Evolutionary conservation across 2,888 invertebrate genomes (phyloP).

Genomic region (Salpingus planirostris): DNA sequence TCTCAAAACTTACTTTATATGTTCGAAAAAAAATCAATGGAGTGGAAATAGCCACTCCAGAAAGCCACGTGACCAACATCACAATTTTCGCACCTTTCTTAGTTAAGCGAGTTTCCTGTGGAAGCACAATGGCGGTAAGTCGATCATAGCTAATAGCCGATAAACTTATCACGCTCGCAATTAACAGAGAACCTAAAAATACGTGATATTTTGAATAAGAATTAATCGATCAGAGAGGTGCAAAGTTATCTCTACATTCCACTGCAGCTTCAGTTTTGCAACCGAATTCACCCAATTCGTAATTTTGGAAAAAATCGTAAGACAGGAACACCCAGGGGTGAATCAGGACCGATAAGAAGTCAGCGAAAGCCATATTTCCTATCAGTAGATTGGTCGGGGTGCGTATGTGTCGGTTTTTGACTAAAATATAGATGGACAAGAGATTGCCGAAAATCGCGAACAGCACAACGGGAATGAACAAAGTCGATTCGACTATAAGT

Average conservation of each 20-base stretch:
- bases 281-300: constrained; percentile 60
- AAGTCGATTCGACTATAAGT: constrained; percentile 51
- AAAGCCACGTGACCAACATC: constrained; percentile 58
- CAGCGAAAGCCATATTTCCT: constrained; percentile 65
- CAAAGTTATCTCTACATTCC: constrained; percentile 48
- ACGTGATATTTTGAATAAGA: not conserved
- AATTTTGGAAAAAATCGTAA: constrained; percentile 68
- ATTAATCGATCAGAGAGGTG: constrained; percentile 3
- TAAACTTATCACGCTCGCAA: constrained; percentile 70
- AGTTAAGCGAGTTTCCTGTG: constrained; percentile 60
- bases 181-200: constrained; percentile 53
- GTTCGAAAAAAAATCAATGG: constrained; percentile 57
- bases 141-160: constrained; percentile 75
- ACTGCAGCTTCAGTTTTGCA: constrained; percentile 71
- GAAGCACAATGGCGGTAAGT: constrained; percentile 68
- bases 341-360: constrained; percentile 55
- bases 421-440: constrained; percentile 54
- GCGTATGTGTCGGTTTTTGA: constrained; percentile 53
- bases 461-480: constrained; percentile 53
- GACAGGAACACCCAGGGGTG: constrained; percentile 71
- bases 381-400: constrained; percentile 65
- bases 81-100: constrained; percentile 55
- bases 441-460: constrained; percentile 60
- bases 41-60: constrained; percentile 52
- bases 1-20: constrained; percentile 50